These are phyloP conservation scores for Epirrhoe tristata DNA, from an alignment of 2,888 invertebrate genomes.

Conservation along the genomic window DNA sequence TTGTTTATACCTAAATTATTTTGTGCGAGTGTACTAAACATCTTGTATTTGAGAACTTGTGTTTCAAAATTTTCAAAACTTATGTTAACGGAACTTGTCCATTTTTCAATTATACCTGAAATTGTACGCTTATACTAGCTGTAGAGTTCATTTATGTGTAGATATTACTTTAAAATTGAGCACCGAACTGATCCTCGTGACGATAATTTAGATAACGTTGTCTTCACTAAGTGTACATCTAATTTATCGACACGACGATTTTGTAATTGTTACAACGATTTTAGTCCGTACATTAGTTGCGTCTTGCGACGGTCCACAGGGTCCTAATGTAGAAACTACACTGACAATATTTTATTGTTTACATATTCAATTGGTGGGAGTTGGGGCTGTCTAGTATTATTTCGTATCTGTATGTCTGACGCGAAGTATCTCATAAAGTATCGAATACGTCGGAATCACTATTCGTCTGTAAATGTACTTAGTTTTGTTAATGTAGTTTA, in stretches of 20 bases:
- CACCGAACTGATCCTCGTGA: constrained; percentile 30
- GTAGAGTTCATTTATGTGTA: constrained; percentile 27
- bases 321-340: constrained; percentile 69
- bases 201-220: constrained; percentile 39
- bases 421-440: constrained; percentile 51
- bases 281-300: constrained; percentile 67
- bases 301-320: constrained; percentile 75
- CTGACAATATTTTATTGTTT: constrained; percentile 63
- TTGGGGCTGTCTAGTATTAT: constrained; percentile 41
- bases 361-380: constrained; percentile 39
- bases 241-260: constrained; percentile 47
- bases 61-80: constrained; percentile 19
- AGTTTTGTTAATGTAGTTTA: constrained; percentile 51
- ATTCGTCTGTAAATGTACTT: constrained; percentile 57
- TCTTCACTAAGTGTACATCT: constrained; percentile 16
- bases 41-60: constrained; percentile 18
- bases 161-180: constrained; percentile 25
- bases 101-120: constrained; percentile 32
- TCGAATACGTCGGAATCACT: constrained; percentile 36
- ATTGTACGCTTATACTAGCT: constrained; percentile 29
- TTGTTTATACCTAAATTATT: constrained; percentile 33
- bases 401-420: constrained; percentile 49
- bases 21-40: constrained; percentile 32
- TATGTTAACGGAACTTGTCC: constrained; percentile 34
- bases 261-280: constrained; percentile 68